Percentiles rank a stretch among this genome's conserved stretches.
Conservation (phyloP, 2,113 vertebrate genomes). For the Synchiropus splendidus region DNA sequence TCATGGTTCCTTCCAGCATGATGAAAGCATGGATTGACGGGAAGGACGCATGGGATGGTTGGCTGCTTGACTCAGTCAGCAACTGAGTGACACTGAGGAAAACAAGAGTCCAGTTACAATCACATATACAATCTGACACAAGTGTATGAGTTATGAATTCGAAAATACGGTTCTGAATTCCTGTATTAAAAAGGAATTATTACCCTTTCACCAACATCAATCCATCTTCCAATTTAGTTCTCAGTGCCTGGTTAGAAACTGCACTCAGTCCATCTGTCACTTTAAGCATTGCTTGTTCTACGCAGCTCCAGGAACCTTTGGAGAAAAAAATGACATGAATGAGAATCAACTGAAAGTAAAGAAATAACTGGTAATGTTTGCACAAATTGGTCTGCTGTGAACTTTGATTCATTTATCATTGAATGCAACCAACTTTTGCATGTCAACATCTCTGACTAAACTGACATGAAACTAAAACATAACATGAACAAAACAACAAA, state of each 20-base stretch:
- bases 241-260: constrained; percentile 69
- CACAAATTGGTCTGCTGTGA: too few species aligned
- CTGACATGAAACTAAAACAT: background rate
- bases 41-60: constrained; percentile 75
- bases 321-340: background rate
- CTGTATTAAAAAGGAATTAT: constrained; percentile 1
- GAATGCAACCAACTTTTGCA: too few species aligned
- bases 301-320: constrained; percentile 79
- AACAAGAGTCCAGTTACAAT: background rate
- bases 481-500: too few species aligned
- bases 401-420: too few species aligned
- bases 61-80: constrained; percentile 74
- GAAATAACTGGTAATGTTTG: too few species aligned
- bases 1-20: constrained; percentile 96
- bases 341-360: constrained; percentile 2
- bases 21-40: constrained; percentile 88
- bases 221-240: constrained; percentile 77
- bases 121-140: too few species aligned
- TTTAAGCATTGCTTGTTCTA: constrained; percentile 81
- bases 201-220: constrained; percentile 84
- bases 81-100: constrained; percentile 80
- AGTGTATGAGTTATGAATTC: too few species aligned
- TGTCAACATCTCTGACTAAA: background rate
- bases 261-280: constrained; percentile 73
- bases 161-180: too few species aligned